A percentile compares a stretch with the other conserved stretches of the same genome.
Evolutionary conservation across 2,888 invertebrate genomes (phyloP).

Genomic region (Polylopha cassiicola): DNA sequence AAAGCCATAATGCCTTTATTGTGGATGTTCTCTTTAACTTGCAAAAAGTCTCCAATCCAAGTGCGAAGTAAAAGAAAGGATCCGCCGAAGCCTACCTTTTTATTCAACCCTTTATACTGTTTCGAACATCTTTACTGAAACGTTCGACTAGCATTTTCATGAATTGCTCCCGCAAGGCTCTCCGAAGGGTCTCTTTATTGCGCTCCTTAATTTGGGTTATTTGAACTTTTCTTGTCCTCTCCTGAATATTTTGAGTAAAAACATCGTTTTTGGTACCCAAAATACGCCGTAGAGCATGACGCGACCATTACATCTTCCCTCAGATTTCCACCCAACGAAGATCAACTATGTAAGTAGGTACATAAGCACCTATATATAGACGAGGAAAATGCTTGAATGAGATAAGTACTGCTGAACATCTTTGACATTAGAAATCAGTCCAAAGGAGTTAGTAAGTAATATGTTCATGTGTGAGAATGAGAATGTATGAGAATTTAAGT

Average conservation of each 20-base stretch:
- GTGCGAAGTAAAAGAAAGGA: constrained; percentile 33
- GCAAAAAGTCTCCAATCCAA: constrained; percentile 18
- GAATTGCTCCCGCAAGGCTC: constrained; percentile 63
- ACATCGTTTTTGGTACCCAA: constrained; percentile 42
- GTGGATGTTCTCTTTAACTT: constrained; percentile 22
- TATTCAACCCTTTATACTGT: constrained; percentile 48
- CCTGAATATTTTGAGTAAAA: constrained; percentile 46
- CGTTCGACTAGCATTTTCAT: constrained; percentile 56
- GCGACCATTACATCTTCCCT: constrained; percentile 8
- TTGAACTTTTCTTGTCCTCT: constrained; percentile 60
- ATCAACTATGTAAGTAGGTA: too few relatives aligned
- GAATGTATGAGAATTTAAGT: too few relatives aligned
- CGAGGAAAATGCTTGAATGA: too few relatives aligned
- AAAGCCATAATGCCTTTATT: constrained; percentile 22
- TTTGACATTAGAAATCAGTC: too few relatives aligned
- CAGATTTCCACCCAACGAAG: constrained; percentile 1
- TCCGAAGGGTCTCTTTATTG: constrained; percentile 62
- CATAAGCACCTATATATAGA: too few relatives aligned
- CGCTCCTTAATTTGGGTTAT: constrained; percentile 63
- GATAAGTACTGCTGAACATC: too few relatives aligned
- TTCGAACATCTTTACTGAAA: constrained; percentile 52
- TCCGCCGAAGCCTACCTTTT: constrained; percentile 31
- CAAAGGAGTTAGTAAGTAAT: too few relatives aligned
- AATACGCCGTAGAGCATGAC: constrained; percentile 27
- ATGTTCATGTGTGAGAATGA: too few relatives aligned